phyloP scores from a whole-genome alignment of 2,888 invertebrate species.

The Salticus scenicus region DNA sequence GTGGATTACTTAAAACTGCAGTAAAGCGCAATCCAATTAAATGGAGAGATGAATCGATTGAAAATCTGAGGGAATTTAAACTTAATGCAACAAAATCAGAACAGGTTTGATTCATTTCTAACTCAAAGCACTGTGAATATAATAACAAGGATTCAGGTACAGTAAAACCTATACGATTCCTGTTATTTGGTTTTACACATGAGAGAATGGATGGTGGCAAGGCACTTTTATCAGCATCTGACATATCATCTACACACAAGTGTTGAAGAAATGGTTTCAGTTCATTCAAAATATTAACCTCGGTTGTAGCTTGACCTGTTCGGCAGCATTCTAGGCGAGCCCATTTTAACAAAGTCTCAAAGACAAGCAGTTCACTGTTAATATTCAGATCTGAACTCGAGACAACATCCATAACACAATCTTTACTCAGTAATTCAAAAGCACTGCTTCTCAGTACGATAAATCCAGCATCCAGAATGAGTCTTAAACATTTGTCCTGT shows the following conservation, averaged over 20 bases:
- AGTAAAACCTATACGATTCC: conserved; percentile 47
- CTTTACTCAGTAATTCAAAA: conserved; percentile 49
- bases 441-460: conserved; percentile 50
- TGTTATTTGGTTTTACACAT: conserved; percentile 58
- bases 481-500: conserved; percentile 52
- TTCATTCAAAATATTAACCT: conserved; percentile 38
- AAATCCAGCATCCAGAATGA: conserved; percentile 62
- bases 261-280: conserved; percentile 58
- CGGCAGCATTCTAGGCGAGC: conserved; percentile 54
- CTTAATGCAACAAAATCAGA: conserved; percentile 40
- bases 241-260: conserved; percentile 64
- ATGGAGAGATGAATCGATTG: conserved; percentile 33
- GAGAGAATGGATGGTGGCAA: conserved; percentile 45
- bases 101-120: conserved; percentile 20
- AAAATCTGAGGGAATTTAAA: conserved; percentile 46
- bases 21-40: conserved; percentile 48
- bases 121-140: conserved; percentile 26
- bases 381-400: conserved; percentile 46
- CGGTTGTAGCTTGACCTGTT: conserved; percentile 30
- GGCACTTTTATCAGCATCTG: conserved; percentile 62
- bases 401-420: conserved; percentile 53
- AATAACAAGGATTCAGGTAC: conserved; percentile 45
- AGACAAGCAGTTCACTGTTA: conserved; percentile 53
- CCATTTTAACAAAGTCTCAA: conserved; percentile 54
- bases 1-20: no score